phyloP scores from a whole-genome alignment of 53 echinoderm and acorn worm species.

The Henricia sp. region DNA sequence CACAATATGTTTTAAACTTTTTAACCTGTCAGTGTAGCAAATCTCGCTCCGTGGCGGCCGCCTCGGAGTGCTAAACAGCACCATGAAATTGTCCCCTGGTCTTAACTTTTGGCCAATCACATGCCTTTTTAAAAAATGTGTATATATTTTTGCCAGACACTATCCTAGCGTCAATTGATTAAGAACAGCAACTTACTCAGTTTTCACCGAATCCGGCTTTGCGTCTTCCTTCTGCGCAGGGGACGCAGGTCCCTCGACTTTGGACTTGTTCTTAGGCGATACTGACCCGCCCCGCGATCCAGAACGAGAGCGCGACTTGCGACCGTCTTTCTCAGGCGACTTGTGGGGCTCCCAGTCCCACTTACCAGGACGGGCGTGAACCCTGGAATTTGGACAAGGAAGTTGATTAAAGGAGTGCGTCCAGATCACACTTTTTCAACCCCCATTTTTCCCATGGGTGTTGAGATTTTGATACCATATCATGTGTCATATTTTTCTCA shows the following conservation, averaged over 20 bases:
- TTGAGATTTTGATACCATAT: no score
- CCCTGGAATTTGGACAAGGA: conserved; percentile 15
- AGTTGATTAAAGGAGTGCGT: not conserved
- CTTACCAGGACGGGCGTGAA: conserved; percentile 84
- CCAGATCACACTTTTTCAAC: no score
- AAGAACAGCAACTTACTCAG: conserved; percentile 34
- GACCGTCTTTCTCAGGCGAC: conserved; percentile 60
- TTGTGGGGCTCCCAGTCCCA: conserved; percentile 98
- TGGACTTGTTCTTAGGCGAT: conserved; percentile 62
- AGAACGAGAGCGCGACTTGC: conserved; percentile 67
- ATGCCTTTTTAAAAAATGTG: not conserved
- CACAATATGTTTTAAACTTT: no score
- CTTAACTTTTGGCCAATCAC: no score
- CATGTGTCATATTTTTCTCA: no score
- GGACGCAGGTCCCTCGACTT: conserved; percentile 49
- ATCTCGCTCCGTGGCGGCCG: no score
- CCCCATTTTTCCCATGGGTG: no score
- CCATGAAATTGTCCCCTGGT: no score
- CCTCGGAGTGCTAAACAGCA: no score
- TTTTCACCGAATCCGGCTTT: conserved; percentile 33
- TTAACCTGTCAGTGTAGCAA: no score
- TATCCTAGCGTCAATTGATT: no score
- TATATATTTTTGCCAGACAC: not conserved
- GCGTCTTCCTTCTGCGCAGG: conserved; percentile 80
- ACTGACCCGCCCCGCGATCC: conserved; percentile 60